Base-by-base conservation (phyloP, 2,888 invertebrate genomes). In the Darwinula stevensoni region DNA sequence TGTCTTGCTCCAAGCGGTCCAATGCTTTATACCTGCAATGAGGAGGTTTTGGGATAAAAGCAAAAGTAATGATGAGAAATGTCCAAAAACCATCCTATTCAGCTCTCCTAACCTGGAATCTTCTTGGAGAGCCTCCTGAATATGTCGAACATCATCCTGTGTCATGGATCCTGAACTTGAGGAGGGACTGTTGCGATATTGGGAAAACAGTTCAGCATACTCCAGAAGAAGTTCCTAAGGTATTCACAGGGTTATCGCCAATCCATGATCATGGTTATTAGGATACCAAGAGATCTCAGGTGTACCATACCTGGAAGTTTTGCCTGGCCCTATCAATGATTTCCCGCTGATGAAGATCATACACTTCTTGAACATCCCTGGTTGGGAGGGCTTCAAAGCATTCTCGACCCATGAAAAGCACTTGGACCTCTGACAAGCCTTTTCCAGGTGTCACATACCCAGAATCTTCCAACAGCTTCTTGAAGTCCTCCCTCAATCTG, bases 401-500 rank as follows among this genome's bases (percentile, higher is more conserved):
- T 50, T 86, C 84, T 27, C 84, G 63, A 0, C 86, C 88, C 71
- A 84, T 74, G 47, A 91, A 73, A 35, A 84, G 58, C 3, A 86
- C 49, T 32, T 75, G 59, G 22, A 84, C 80, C 52, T 88, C 88
- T 0, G 72, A 67, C 39, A 88, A 54, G 43, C 73, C 69, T 53
- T 86, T 84, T n/a, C 88, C 88, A 2, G 86, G 82, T 1, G 82
- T 84, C 17, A 88, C 82, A 52, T 86, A 84, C 2, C 78, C 75
- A 1, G 84, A 84, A 51, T 84, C 84, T 50, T 82, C 78, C 34
- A 91, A 58, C 14, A 88, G 59, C 46, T 76, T 70, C 51, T 80
- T 80, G 55, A 91, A 91, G 49, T 86, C 80, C 46, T 76, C 73
- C 50, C 80, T 76, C 70, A 78, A 74, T 53, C 84, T 84, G 49